Conservation (phyloP, 2,113 vertebrate genomes). For the Campylorhamphus procurvoides region DNA sequence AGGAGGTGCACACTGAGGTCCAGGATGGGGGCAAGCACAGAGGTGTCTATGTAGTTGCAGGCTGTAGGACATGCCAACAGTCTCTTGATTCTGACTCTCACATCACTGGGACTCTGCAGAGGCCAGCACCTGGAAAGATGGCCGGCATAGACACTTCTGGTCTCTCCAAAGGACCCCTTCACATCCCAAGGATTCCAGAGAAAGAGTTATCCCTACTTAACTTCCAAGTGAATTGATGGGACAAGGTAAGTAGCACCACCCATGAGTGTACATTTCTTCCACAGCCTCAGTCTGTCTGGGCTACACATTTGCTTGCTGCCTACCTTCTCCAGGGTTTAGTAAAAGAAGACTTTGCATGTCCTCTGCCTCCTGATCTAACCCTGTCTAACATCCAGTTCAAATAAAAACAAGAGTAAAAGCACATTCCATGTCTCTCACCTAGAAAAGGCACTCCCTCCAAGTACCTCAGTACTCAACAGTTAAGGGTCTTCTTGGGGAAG, state of each 20-base stretch:
- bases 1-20: neutral
- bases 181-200: neutral
- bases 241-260: neutral
- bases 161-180: neutral
- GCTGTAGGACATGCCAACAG: rapidly evolving
- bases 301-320: neutral
- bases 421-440: neutral
- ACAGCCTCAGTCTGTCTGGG: neutral
- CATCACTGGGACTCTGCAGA: neutral
- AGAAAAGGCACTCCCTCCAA: neutral
- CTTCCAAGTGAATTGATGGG: neutral
- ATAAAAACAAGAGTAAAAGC: neutral
- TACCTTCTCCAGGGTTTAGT: neutral
- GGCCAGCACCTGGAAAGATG: neutral
- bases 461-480: neutral
- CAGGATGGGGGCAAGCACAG: neutral
- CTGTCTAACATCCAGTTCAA: neutral
- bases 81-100: neutral
- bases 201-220: neutral
- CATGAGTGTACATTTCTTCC: neutral
- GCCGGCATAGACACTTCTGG: neutral
- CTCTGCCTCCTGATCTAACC: neutral
- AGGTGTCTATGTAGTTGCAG: neutral
- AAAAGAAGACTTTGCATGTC: neutral
- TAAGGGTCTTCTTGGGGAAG: neutral